Percentiles rank a stretch among this genome's conserved stretches.
These are phyloP conservation scores for Athene cunicularia DNA, from an alignment of 2,113 vertebrate species.

Conservation along the genomic window DNA sequence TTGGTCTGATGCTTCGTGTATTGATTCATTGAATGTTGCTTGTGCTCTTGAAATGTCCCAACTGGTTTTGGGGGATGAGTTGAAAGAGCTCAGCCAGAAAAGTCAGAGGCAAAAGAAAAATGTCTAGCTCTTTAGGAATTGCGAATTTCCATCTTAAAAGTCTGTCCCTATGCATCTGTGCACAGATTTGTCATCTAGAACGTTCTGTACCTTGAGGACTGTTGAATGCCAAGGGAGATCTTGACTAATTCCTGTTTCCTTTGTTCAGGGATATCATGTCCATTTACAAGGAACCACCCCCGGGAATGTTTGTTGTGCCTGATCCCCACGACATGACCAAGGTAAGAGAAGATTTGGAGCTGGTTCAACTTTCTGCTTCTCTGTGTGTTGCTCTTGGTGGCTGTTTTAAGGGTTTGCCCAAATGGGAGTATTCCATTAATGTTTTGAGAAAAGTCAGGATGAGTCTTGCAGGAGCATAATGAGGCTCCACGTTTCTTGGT, in stretches of 20 bases:
- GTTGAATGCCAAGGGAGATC: background rate
- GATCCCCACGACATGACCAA: slow-evolving; percentile 99
- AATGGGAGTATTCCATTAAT: fast-evolving
- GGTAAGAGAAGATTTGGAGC: slow-evolving; percentile 75
- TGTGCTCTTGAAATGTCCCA: background rate
- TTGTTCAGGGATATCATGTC: slow-evolving; percentile 95
- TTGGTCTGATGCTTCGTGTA: background rate
- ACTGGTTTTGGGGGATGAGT: fast-evolving
- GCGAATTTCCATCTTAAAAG: background rate
- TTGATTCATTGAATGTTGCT: background rate
- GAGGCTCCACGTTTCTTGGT: background rate
- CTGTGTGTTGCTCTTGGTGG: background rate
- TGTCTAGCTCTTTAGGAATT: background rate
- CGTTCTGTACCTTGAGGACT: fast-evolving
- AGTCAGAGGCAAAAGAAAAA: background rate
- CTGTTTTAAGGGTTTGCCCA: background rate
- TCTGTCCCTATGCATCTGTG: background rate
- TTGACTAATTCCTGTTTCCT: slow-evolving; percentile 11
- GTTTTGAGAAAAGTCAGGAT: background rate
- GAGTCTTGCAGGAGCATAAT: background rate
- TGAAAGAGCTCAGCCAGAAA: background rate
- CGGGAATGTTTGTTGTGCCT: slow-evolving; percentile 98
- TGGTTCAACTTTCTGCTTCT: background rate
- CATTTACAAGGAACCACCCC: slow-evolving; percentile 98
- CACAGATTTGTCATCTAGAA: background rate